These are phyloP conservation scores for Chlorospingus semifuscus DNA, from an alignment of 2,797 vertebrate species.

Conservation along the genomic window DNA sequence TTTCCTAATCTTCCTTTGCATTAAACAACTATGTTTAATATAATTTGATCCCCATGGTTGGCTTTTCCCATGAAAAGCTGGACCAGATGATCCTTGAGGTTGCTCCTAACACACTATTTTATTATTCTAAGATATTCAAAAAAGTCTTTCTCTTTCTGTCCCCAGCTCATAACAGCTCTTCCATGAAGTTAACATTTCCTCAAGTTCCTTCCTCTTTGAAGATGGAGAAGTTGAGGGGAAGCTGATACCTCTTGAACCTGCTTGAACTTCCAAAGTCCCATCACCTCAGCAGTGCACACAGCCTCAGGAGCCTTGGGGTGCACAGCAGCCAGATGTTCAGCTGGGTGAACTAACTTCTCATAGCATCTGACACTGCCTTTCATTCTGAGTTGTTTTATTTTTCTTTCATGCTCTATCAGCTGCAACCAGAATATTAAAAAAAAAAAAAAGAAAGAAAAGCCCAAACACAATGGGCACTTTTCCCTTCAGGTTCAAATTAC, in stretches of 20 bases:
- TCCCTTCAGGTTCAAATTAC: neutral
- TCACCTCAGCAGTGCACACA: neutral
- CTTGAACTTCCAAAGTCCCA: neutral
- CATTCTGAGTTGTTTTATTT: neutral
- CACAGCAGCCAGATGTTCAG: neutral
- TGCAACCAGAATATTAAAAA: neutral
- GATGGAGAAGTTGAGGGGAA: neutral
- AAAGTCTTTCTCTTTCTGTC: no score
- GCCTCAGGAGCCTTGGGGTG: neutral
- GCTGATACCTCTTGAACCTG: neutral
- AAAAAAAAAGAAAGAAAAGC: neutral
- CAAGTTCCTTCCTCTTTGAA: neutral
- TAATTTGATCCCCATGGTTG: neutral
- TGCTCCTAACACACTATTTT: neutral
- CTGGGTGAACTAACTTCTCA: neutral
- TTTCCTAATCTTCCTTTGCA: neutral
- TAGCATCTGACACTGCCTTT: neutral
- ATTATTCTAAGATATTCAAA: neutral
- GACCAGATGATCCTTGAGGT: neutral
- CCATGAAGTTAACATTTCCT: neutral
- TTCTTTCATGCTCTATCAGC: neutral
- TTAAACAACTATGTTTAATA: neutral
- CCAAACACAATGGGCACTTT: neutral
- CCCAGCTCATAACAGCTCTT: neutral
- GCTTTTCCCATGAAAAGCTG: neutral